Evolutionary conservation across 2,113 vertebrate genomes (phyloP).

Genomic region (Gulo gulo): DNA sequence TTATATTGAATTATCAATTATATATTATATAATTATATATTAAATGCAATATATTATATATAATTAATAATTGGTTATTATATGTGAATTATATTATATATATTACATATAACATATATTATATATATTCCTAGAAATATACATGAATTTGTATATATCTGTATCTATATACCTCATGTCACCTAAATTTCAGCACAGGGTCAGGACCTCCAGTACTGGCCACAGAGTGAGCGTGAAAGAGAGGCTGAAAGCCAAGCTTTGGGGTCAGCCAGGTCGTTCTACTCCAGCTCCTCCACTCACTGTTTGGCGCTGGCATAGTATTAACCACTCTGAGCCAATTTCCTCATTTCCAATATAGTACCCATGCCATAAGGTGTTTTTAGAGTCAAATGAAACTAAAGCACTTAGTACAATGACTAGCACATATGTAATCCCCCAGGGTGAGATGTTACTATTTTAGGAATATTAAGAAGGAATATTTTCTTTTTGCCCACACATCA

Average conservation of each 20-base stretch:
- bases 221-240: neutral
- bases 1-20: no score
- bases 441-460: neutral
- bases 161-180: neutral
- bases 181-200: neutral
- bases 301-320: neutral
- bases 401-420: neutral
- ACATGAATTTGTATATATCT: no score
- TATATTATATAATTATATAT: no score
- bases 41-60: no score
- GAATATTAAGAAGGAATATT: neutral
- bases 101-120: no score
- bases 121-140: no score
- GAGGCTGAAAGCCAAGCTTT: neutral
- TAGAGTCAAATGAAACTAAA: neutral
- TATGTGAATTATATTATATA: no score
- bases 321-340: neutral
- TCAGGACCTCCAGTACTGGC: no score
- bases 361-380: neutral
- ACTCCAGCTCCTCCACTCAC: neutral
- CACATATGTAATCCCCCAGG: neutral
- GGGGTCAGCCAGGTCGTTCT: neutral
- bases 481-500: neutral
- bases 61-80: no score
- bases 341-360: neutral